Evolutionary conservation across 2,797 vertebrate genomes (phyloP).

Genomic region (Neopelma chrysocephalum): DNA sequence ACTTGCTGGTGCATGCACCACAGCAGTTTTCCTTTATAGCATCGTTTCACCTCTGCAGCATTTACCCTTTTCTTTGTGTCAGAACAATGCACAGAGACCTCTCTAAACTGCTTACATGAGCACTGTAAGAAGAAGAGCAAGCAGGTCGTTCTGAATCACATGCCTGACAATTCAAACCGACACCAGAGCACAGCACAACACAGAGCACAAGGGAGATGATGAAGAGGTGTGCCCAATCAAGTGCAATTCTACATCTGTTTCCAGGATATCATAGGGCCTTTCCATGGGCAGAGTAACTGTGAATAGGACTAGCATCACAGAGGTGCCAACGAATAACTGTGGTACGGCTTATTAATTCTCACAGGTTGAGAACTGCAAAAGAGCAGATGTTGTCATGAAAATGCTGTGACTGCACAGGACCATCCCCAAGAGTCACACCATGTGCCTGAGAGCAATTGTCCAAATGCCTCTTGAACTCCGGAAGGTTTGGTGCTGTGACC

Average conservation of each 20-base stretch:
- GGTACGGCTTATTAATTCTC: not conserved
- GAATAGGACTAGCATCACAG: not conserved
- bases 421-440: not conserved
- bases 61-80: not conserved
- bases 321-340: not conserved
- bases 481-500: not conserved
- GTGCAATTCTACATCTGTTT: not conserved
- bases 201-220: not conserved
- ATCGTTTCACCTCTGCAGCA: not conserved
- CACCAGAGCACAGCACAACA: not conserved
- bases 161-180: not conserved
- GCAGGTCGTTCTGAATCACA: not conserved
- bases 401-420: not conserved
- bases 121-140: not conserved
- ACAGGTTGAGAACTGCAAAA: not conserved
- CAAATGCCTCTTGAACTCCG: not conserved
- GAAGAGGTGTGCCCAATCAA: not conserved
- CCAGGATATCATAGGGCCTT: not conserved
- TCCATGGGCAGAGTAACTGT: rapidly evolving
- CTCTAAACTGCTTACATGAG: not conserved
- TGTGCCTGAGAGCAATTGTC: not conserved
- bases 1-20: not conserved
- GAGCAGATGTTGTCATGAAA: not conserved
- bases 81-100: not conserved
- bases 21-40: not conserved